Evolutionary conservation across 1,140 invertebrate species (phyloP).

Genomic region (Battus philenor): DNA sequence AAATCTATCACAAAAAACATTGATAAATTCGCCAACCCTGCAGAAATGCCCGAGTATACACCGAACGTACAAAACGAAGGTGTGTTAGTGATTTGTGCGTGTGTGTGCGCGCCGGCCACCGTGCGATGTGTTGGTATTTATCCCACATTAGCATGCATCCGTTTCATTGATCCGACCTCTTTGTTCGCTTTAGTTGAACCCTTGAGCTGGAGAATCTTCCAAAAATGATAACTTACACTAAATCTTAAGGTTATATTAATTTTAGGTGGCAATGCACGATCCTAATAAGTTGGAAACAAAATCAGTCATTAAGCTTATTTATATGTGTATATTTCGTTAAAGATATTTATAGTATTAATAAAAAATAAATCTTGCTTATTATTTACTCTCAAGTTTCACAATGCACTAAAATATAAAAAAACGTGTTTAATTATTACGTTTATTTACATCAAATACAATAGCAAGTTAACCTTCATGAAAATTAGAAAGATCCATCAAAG

Average conservation of each 20-base stretch:
- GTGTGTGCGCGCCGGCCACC: conserved; percentile 40
- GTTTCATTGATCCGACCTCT: conserved; percentile 66
- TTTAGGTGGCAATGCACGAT: too few relatives aligned
- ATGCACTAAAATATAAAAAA: too few relatives aligned
- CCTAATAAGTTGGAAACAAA: too few relatives aligned
- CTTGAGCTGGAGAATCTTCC: conserved; percentile 37
- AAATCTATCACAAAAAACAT: conserved; percentile 1
- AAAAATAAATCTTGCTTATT: too few relatives aligned
- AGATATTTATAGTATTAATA: too few relatives aligned
- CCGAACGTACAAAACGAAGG: background rate
- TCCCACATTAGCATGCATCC: conserved; percentile 68
- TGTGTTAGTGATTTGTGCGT: conserved; percentile 24
- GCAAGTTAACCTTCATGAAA: too few relatives aligned
- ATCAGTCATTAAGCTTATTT: too few relatives aligned
- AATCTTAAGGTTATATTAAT: background rate
- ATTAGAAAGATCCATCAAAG: too few relatives aligned
- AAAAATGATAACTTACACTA: conserved; percentile 15
- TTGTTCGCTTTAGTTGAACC: conserved; percentile 48
- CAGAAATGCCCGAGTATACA: conserved; percentile 6
- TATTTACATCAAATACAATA: too few relatives aligned
- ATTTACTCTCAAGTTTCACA: too few relatives aligned
- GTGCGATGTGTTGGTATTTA: conserved; percentile 55
- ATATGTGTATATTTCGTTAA: too few relatives aligned
- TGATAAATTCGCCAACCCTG: conserved; percentile 9
- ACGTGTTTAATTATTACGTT: too few relatives aligned